Conservation (phyloP, 1,140 invertebrate genomes). For the Drosophila subobscura region DNA sequence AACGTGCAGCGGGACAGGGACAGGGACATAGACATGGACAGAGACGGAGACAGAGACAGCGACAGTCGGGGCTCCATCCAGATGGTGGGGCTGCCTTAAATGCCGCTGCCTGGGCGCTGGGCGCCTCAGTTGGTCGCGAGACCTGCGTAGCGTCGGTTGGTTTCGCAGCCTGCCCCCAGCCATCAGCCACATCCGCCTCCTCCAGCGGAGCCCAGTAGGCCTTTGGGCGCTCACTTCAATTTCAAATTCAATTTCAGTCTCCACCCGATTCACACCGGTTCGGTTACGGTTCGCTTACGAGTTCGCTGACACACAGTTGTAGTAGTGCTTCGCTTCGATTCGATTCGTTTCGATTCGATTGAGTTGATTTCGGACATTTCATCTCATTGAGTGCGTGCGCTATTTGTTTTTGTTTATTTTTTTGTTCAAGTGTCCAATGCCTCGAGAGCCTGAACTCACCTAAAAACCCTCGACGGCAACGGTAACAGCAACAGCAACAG, state of each 20-base stretch:
- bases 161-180: slow-evolving; percentile 8
- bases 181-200: not conserved
- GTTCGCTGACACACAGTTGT: not conserved
- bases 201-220: no score
- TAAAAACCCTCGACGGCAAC: not conserved
- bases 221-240: no score
- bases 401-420: slow-evolving; percentile 11
- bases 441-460: not conserved
- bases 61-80: not conserved
- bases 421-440: slow-evolving; percentile 12
- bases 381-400: slow-evolving; percentile 2
- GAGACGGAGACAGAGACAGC: no score
- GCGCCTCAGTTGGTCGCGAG: slow-evolving; percentile 77
- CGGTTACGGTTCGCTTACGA: slow-evolving; percentile 14
- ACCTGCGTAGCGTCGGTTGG: slow-evolving; percentile 67
- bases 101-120: slow-evolving; percentile 46
- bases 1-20: no score
- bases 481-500: not conserved
- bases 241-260: no score
- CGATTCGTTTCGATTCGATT: no score
- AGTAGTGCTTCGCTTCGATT: no score
- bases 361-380: no score
- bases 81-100: slow-evolving; percentile 53
- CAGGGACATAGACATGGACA: not conserved
- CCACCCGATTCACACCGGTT: not conserved